Evolutionary conservation across 35 echinoderm and acorn worm genomes (phyloP), one percentile per base, ranked within the genome.

Genomic region (Stichopus chloronotus): DNA sequence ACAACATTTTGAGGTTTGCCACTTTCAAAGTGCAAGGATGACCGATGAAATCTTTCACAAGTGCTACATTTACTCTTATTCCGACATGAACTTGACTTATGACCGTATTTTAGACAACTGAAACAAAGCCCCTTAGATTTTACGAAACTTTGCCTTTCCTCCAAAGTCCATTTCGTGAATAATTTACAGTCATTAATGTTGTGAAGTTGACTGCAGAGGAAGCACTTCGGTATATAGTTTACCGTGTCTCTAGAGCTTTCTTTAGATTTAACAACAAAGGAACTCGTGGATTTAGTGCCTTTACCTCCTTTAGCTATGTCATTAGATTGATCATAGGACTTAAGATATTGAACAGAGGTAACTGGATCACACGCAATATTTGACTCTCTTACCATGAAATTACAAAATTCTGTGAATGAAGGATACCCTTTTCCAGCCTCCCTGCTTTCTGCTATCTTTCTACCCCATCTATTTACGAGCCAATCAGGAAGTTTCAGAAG

Each of bases 401-500:
- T 69, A 5, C 78, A 79, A 77, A 97, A 97, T 63, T 69, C 60
- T 16, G 7, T 23, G 56, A 93, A 97, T 52, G 94, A 80, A 22
- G 95, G 91, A 78, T 79, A 97, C 55, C 68, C 24, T 59, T 55
- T 60, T 5, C 59, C 53, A 5, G 57, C 14, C 78, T 94, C 74
- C 53, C 76, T 94, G 19, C 63, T 56, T n/a, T 91, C 88, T 2
- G 17, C 17, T 16, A 91, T 79, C 20, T 78, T 92, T 4, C 96
- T 84, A 8, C 59, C 69, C 94, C 96, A 97, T 79, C 94, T 91
- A n/a, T 14, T 69, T 9, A 97, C 60, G 4, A 97, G 24, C 94
- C 94, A 97, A 21, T 97, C 94, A 7, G 96, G 96, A 20, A 97
- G 88, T 76, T 97, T 97, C 20, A 68, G 23, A 9, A 95, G 7